Evolutionary conservation across 2,113 vertebrate species (phyloP).

Genomic region (Pseudorectes ferrugineus): DNA sequence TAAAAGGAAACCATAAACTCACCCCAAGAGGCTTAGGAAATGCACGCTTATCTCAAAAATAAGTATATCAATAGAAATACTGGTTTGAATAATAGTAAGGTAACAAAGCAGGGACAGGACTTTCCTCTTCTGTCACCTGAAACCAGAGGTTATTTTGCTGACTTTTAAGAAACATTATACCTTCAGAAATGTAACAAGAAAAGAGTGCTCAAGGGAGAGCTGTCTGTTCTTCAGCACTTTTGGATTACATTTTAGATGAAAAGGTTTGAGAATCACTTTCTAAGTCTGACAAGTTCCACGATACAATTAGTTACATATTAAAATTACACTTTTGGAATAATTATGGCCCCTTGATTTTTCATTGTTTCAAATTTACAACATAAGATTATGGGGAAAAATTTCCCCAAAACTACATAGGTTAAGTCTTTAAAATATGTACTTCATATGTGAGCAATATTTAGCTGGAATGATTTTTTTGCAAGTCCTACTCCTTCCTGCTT

Average conservation of each 20-base stretch:
- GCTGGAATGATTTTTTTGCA: background rate
- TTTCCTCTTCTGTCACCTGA: background rate
- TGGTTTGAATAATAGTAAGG: background rate
- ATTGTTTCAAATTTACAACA: background rate
- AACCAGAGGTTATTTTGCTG: background rate
- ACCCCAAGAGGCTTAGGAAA: background rate
- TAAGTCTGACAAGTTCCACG: background rate
- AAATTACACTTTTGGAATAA: background rate
- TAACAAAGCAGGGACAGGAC: background rate
- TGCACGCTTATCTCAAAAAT: background rate
- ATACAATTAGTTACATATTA: background rate
- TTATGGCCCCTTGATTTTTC: background rate
- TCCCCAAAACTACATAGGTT: accelerated
- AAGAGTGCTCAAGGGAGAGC: background rate
- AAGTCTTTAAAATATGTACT: background rate
- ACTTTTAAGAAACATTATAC: background rate
- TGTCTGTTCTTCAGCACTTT: background rate
- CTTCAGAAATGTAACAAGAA: background rate
- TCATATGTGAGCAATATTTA: background rate
- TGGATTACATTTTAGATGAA: background rate
- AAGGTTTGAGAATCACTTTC: background rate
- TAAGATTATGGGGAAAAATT: background rate
- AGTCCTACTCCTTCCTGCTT: background rate
- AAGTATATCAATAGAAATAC: background rate
- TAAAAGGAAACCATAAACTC: background rate